A percentile compares a stretch with the other conserved stretches of the same genome.
Conservation (phyloP, 2,113 vertebrate genomes). For the Aldabrachelys gigantea region DNA sequence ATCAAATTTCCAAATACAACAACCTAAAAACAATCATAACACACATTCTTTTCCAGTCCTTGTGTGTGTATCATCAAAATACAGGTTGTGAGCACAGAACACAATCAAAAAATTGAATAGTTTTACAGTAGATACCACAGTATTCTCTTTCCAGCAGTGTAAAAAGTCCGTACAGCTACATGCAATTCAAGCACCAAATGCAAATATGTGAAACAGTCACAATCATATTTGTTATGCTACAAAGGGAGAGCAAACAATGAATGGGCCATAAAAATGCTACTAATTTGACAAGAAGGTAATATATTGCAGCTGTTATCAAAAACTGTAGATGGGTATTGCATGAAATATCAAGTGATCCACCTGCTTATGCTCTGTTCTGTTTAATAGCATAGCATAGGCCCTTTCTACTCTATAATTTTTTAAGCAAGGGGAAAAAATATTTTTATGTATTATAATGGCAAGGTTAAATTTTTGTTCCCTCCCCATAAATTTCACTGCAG, state of each 20-base stretch:
- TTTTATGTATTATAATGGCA: background rate
- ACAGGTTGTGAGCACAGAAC: background rate
- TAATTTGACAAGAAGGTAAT: background rate
- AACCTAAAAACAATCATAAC: background rate
- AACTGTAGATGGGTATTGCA: background rate
- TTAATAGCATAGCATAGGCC: constrained; percentile 3
- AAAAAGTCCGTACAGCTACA: background rate
- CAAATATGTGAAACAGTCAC: background rate
- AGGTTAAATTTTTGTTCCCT: background rate
- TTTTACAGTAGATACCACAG: background rate
- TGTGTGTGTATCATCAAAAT: background rate
- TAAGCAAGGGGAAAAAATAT: background rate
- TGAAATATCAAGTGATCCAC: constrained; percentile 43
- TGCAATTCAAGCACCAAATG: background rate
- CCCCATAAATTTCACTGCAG: background rate
- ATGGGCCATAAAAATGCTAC: background rate
- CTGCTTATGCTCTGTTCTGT: background rate
- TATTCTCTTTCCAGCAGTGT: background rate
- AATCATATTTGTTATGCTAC: background rate
- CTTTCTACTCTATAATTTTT: background rate
- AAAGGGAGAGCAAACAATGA: background rate
- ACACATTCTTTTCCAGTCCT: background rate
- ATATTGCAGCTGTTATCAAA: background rate
- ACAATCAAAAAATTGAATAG: background rate
- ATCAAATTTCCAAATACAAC: background rate